Percentiles rank a stretch among this genome's conserved stretches.
phyloP scores from a whole-genome alignment of 2,113 vertebrate species.

The Seriola aureovittata region DNA sequence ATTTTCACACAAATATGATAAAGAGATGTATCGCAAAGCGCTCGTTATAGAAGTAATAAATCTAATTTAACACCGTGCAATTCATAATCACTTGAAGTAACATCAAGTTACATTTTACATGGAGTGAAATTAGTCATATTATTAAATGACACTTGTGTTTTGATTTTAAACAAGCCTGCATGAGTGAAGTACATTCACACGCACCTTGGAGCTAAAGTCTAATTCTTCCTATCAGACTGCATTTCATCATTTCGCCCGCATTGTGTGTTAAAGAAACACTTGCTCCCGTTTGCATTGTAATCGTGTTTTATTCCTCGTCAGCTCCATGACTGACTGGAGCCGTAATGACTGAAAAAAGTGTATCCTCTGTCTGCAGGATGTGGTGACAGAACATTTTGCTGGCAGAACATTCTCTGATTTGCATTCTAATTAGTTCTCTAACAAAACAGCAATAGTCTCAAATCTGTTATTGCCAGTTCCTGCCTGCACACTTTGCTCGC shows the following conservation, averaged over 20 bases:
- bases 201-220: neutral
- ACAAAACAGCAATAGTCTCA: constrained; percentile 47
- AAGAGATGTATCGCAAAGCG: neutral
- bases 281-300: constrained; percentile 40
- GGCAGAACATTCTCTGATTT: constrained; percentile 67
- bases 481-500: constrained; percentile 31
- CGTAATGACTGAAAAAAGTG: constrained; percentile 41
- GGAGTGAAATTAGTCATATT: neutral
- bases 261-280: constrained; percentile 26
- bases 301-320: constrained; percentile 43
- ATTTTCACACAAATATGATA: neutral
- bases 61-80: neutral
- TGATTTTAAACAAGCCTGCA: neutral
- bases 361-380: constrained; percentile 49
- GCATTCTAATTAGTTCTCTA: constrained; percentile 65
- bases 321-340: constrained; percentile 38
- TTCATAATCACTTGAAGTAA: neutral
- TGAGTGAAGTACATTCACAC: neutral
- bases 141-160: neutral
- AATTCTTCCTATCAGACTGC: neutral
- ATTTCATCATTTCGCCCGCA: constrained; percentile 19
- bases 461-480: constrained; percentile 41
- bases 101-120: neutral
- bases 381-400: constrained; percentile 63
- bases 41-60: neutral